Base-by-base conservation (phyloP, 1,140 invertebrate species). In the Ips nitidus region DNA sequence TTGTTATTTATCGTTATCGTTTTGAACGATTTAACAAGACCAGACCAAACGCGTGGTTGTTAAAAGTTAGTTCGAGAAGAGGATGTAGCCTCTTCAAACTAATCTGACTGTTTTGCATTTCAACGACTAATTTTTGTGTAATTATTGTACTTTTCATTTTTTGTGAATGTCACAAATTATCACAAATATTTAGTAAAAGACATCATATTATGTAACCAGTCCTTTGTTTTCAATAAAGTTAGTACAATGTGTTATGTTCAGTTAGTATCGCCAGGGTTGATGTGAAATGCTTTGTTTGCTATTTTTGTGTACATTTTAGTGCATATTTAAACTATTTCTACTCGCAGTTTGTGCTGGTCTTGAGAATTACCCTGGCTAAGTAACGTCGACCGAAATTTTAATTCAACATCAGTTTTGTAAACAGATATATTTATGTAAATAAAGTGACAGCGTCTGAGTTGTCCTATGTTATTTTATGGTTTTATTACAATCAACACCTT, bases 351-450 rank as follows among this genome's bases (percentile, higher is more conserved):
- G 75, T 72, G 71, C 74, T 75, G 75, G 76, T 77, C 73, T 75
- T 71, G 71, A 72, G 71, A 58, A 66, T 71, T 74, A 70, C 68
- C 52, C 69, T 73, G 50, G 66, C 73, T 74, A 71, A 72, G 41
- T 47, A 37, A 69, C 71, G 71, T 71, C 74, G 71, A 73, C 6
- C 22, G 76, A 64, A 75, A 71, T 73, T 71, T 74, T 55, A 74
- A 73, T 75, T 75, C 71, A 71, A 56, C 76, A 77, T 74, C 76
- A 76, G 76, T 78, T 78, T 78, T 78, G 77, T 78, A 78, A 77
- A 78, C 72, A 77, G 71, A 73, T 71, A 71, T 73, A 78, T 77
- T 78, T 78, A 73, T 78, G 77, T 78, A 77, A 78, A 78, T 78
- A 78, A 78, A 76, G 42, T 71, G 74, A 65, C 69, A 67, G 73